Evolutionary conservation across 2,113 vertebrate genomes (phyloP).

Genomic region (Cephalopholis sonnerati): DNA sequence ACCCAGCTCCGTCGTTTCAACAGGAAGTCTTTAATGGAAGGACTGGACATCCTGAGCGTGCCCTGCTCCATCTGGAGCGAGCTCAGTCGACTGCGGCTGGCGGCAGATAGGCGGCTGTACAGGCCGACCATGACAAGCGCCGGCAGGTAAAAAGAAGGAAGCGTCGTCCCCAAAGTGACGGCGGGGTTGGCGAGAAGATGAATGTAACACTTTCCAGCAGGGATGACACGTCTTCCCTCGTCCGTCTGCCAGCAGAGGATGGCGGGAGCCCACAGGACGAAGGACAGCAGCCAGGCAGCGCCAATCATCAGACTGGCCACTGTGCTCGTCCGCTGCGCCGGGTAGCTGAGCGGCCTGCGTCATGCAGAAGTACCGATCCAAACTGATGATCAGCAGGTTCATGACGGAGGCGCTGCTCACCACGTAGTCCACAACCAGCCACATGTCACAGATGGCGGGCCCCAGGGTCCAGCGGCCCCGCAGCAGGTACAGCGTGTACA

Average conservation of each 20-base stretch:
- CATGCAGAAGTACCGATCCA: conserved; percentile 95
- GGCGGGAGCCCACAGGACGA: conserved; percentile 93
- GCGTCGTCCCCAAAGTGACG: conserved; percentile 90
- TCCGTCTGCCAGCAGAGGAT: conserved; percentile 94
- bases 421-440: conserved; percentile 93
- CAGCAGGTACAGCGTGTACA: conserved; percentile 91
- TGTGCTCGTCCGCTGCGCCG: conserved; percentile 86
- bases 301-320: conserved; percentile 91
- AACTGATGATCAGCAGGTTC: conserved; percentile 94
- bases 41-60: not conserved
- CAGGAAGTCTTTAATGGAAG: conserved; percentile 30
- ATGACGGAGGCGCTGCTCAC: conserved; percentile 93
- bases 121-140: conserved; percentile 92
- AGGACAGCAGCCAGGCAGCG: conserved; percentile 91
- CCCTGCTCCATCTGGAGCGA: conserved; percentile 63
- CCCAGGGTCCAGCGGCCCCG: conserved; percentile 93
- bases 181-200: conserved; percentile 92
- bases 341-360: conserved; percentile 93
- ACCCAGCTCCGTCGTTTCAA: conserved; percentile 15
- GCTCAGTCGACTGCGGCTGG: conserved; percentile 88
- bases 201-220: conserved; percentile 89
- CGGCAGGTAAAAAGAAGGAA: conserved; percentile 94
- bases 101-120: conserved; percentile 91
- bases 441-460: conserved; percentile 89
- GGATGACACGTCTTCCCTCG: conserved; percentile 86